Percentiles rank a stretch among this genome's conserved stretches.
These are phyloP conservation scores for Hirtodrosophila confusa DNA, from an alignment of 2,888 invertebrate species.

Conservation along the genomic window DNA sequence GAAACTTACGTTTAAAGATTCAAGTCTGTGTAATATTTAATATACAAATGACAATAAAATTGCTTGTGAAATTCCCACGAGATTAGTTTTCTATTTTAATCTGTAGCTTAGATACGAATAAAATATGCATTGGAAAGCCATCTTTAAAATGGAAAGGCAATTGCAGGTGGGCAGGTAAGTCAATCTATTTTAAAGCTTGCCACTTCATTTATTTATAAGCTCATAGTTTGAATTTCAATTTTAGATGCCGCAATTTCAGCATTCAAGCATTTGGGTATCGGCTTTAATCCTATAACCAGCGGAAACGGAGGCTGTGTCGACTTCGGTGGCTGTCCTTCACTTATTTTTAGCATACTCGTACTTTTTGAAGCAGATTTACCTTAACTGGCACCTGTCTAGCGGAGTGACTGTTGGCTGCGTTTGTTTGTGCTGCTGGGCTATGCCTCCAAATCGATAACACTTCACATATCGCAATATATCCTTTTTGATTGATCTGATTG, in stretches of 20 bases:
- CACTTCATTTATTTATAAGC: conserved; percentile 45
- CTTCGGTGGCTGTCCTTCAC: conserved; percentile 22
- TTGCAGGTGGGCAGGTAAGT: no score
- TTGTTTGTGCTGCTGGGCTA: conserved; percentile 17
- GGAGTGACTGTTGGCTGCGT: conserved; percentile 31
- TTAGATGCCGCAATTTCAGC: conserved; percentile 33
- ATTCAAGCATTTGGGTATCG: conserved; percentile 12
- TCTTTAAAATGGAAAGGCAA: no score
- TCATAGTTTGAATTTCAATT: conserved; percentile 46
- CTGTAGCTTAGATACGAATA: no score
- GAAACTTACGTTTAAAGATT: no score
- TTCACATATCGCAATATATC: conserved; percentile 37
- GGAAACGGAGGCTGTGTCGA: conserved; percentile 24
- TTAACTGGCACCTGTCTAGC: conserved; percentile 52
- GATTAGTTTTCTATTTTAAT: no score
- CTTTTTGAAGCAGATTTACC: conserved; percentile 40
- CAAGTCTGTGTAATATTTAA: no score
- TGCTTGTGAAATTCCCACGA: no score
- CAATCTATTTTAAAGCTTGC: conserved; percentile 15
- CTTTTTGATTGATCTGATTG: conserved; percentile 70
- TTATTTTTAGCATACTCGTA: conserved; percentile 65
- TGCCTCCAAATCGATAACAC: conserved; percentile 63
- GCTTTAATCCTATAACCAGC: conserved; percentile 31
- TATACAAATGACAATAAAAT: no score
- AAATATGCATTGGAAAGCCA: no score